Evolutionary conservation across 2,797 vertebrate species (phyloP), one percentile per base, ranked within the genome.

Genomic region (Paguma larvata): DNA sequence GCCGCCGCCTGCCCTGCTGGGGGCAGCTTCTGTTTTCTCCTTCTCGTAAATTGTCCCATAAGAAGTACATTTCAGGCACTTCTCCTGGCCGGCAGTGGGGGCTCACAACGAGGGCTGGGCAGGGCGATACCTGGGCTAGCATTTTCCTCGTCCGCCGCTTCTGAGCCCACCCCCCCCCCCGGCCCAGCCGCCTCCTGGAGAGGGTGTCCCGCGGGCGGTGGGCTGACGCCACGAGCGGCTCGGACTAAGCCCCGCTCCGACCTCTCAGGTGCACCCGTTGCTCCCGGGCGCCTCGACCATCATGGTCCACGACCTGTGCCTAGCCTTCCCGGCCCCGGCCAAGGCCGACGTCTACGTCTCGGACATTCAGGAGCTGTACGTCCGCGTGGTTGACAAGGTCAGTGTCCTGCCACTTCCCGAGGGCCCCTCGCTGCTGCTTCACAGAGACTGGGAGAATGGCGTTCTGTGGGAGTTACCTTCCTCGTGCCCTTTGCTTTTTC

Each of bases 341-440:
- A 99, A 98, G 96, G 99, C 99, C 84, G 97, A 98, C 0, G 98
- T 99, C 1, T 98, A 99, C 5, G 98, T 99, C 8, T 99, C 99
- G 0, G 99, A 99, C 98, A 99, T 99, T 96, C 98, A 99, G 97
- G 99, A 99, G 93, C 98, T 99, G 75, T 99, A 99, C 25, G 98
- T 99, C 65, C 99, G 99, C 62, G 99, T 99, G 95, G 99, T 99
- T 63, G 99, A 99, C 98, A 99, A 99, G 99, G 99, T 99, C 96
- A 96, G 99, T 99, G 87, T 38, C 38, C 38, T 38, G 59, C 86
- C 14, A 2, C 30, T 65, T 68, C 25, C 8, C 16, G 1, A 3
- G 0, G 6, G 6, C 53, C 1, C 16, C 19, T n/a, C 46, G 63
- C 67, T 41, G 41, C 83, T 41, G 73, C 41, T 32, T 41, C 6